A percentile compares a stretch with the other conserved stretches of the same genome.
Evolutionary conservation across 2,797 vertebrate species (phyloP).

Genomic region (Sebastes minor): DNA sequence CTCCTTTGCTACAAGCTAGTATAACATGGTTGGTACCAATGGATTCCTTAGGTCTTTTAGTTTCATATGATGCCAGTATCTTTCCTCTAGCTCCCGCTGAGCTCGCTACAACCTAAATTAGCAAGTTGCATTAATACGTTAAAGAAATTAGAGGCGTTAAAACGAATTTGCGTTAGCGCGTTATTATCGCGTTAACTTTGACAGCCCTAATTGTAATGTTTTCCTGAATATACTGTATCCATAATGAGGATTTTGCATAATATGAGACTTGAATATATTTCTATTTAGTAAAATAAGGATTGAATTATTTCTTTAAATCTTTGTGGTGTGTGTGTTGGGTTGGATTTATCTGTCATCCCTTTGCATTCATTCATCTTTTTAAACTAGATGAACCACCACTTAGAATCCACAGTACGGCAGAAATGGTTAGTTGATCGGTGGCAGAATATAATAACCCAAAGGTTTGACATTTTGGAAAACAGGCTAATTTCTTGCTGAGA

Average conservation of each 20-base stretch:
- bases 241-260: background rate
- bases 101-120: too few relatives aligned
- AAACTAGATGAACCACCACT: background rate
- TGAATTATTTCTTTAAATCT: constrained; percentile 65
- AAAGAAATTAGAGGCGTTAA: too few relatives aligned
- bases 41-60: too few relatives aligned
- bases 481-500: background rate
- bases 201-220: too few relatives aligned
- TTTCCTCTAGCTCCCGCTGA: too few relatives aligned
- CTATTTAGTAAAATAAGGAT: constrained; percentile 10
- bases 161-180: too few relatives aligned
- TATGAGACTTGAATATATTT: background rate
- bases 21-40: too few relatives aligned
- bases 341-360: constrained; percentile 11
- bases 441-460: background rate
- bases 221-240: too few relatives aligned
- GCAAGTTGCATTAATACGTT: too few relatives aligned
- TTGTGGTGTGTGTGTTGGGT: constrained; percentile 24
- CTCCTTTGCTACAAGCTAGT: too few relatives aligned
- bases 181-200: too few relatives aligned
- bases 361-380: background rate
- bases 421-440: background rate
- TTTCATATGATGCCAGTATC: too few relatives aligned
- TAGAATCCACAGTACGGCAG: background rate
- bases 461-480: background rate